These are phyloP conservation scores for Pica pica DNA, from an alignment of 2,113 vertebrate genomes.

Conservation along the genomic window DNA sequence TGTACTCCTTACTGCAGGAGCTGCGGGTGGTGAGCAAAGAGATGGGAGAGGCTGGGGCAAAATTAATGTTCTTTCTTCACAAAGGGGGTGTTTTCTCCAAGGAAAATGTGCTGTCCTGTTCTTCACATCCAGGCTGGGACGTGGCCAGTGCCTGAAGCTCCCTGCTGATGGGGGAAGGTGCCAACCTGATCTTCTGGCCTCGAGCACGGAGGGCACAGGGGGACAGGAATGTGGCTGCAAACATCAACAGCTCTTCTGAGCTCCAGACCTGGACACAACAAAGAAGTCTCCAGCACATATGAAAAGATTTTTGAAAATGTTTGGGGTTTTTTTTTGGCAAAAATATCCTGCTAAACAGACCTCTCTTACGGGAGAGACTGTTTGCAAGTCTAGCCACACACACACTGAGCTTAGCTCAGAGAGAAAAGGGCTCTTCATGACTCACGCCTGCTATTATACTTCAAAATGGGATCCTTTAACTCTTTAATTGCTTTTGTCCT, in stretches of 20 bases:
- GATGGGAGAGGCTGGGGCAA: neutral
- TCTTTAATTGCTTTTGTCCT: neutral
- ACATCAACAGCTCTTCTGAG: neutral
- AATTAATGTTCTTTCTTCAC: neutral
- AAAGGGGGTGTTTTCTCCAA: neutral
- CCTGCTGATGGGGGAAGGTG: neutral
- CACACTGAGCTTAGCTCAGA: neutral
- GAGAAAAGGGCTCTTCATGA: neutral
- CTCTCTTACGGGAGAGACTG: fast-evolving
- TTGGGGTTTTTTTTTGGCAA: neutral
- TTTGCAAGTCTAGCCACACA: neutral
- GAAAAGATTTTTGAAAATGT: neutral
- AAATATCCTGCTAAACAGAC: neutral
- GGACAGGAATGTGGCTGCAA: neutral
- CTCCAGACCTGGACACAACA: neutral
- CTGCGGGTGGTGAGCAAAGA: neutral
- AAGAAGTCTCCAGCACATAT: neutral
- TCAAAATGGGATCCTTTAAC: neutral
- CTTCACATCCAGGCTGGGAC: neutral
- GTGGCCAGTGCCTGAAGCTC: neutral
- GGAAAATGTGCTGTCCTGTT: neutral
- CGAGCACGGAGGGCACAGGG: neutral
- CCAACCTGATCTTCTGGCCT: neutral
- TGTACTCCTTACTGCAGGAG: neutral
- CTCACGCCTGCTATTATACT: neutral